phyloP scores from a whole-genome alignment of 1,140 invertebrate species.

The Phymorhynchus buccinoides region DNA sequence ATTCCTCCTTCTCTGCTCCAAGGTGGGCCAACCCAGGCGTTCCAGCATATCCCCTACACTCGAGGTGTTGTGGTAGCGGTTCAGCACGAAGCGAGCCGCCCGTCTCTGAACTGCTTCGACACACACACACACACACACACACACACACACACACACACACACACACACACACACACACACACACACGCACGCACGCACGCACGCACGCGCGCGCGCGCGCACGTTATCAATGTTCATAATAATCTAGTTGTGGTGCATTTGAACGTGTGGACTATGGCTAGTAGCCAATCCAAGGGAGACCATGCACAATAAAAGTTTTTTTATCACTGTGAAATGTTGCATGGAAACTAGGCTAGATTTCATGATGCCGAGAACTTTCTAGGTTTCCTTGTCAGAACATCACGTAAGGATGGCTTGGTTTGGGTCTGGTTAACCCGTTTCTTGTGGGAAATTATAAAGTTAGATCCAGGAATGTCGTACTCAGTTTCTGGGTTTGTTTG shows the following conservation, averaged over 20 bases:
- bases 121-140: background rate
- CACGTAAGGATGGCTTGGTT: background rate
- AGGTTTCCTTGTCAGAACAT: background rate
- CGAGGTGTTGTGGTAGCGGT: too few species aligned
- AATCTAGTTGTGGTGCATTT: too few species aligned
- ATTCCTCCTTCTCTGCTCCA: too few species aligned
- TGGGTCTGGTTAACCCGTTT: background rate
- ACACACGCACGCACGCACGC: background rate
- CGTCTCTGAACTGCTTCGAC: too few species aligned
- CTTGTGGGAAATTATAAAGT: too few species aligned
- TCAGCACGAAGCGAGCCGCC: too few species aligned
- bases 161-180: background rate
- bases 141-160: background rate
- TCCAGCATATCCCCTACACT: too few species aligned
- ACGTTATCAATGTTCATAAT: too few species aligned
- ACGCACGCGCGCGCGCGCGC: background rate
- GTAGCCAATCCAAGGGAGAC: too few species aligned
- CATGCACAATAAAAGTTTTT: background rate
- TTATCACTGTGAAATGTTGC: background rate
- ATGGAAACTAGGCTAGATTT: background rate
- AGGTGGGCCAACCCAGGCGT: too few species aligned
- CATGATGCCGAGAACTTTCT: background rate
- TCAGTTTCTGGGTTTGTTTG: background rate
- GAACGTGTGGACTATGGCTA: too few species aligned
- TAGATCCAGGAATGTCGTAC: too few species aligned